A percentile compares a stretch with the other conserved stretches of the same genome.
These are phyloP conservation scores for Philopedon plagiatum DNA, from an alignment of 2,888 invertebrate genomes.

Conservation along the genomic window DNA sequence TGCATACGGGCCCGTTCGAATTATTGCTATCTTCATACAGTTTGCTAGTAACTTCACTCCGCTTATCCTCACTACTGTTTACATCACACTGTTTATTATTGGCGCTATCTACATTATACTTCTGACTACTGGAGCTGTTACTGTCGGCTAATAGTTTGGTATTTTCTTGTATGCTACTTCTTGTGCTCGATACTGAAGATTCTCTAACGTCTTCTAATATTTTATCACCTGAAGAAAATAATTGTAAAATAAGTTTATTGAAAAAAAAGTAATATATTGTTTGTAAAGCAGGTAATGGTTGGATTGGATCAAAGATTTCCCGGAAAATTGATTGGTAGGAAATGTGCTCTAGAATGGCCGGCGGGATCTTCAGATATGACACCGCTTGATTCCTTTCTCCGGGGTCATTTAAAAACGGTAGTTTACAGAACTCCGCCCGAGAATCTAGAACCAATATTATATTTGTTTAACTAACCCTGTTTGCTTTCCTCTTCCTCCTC, in stretches of 20 bases:
- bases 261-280: background rate
- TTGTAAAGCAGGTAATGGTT: no score
- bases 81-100: conserved; percentile 25
- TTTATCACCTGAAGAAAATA: conserved; percentile 36
- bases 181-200: conserved; percentile 30
- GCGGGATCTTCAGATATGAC: no score
- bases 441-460: no score
- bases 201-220: conserved; percentile 48
- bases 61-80: conserved; percentile 24
- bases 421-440: no score
- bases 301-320: no score
- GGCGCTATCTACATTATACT: conserved; percentile 10
- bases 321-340: no score
- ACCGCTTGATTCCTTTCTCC: no score
- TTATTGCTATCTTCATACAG: conserved; percentile 36
- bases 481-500: conserved; percentile 53
- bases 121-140: background rate
- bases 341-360: no score
- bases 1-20: conserved; percentile 25
- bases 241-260: background rate
- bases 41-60: conserved; percentile 28
- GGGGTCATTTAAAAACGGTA: no score
- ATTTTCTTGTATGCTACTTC: conserved; percentile 34
- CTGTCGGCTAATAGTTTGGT: conserved; percentile 23
- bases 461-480: conserved; percentile 12